Base-by-base conservation (phyloP, 2,797 vertebrate genomes). In the Sandelia bainsii region DNA sequence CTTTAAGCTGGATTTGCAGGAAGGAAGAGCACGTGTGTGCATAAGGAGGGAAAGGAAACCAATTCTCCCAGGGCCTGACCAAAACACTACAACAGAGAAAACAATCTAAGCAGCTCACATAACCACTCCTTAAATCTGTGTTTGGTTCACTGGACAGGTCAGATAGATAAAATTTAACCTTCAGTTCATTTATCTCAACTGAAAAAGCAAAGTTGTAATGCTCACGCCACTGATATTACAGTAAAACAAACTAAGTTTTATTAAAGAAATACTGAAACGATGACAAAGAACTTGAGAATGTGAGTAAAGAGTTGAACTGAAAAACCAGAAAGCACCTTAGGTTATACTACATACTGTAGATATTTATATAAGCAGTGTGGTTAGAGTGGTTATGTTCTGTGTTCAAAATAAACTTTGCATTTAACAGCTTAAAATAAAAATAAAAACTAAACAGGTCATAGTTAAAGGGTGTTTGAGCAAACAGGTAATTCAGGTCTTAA, bases 1-100 rank as follows among this genome's bases (percentile, higher is more conserved):
- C 65, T 50, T 46, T 23, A 11, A 73, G 57, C 63, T 71, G 75
- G 80, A 80, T 62, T 70, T 34, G 62, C 84, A 94, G 93, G 93
- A 94, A 95, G 94, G 93, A 94, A 94, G 89, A 83, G 86, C 83
- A 89, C 83, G 87, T 92, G 92, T 89, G 87, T 85, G 82, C 76
- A 87, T 49, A 69, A 45, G 69, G 48, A 82, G 88, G 92, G 92
- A 83, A 92, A 91, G 92, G 92, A 93, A 94, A 77, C 81, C 29
- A 67, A 82, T 59, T 85, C 91, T 90, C 92, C 50, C 23, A 70
- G 90, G 91, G 79, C 84, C 77, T 59, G 80, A 79, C 60, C n/a
- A 32, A 83, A 91, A 89, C 75, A 87, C 77, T 70, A 88, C 81
- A 76, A 79, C 65, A 79, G 48, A 87, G 78, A 90, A 90, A 91